A percentile compares a stretch with the other conserved stretches of the same genome.
These are phyloP conservation scores for Mellilla xanthometata DNA, from an alignment of 2,888 invertebrate genomes.

Conservation along the genomic window DNA sequence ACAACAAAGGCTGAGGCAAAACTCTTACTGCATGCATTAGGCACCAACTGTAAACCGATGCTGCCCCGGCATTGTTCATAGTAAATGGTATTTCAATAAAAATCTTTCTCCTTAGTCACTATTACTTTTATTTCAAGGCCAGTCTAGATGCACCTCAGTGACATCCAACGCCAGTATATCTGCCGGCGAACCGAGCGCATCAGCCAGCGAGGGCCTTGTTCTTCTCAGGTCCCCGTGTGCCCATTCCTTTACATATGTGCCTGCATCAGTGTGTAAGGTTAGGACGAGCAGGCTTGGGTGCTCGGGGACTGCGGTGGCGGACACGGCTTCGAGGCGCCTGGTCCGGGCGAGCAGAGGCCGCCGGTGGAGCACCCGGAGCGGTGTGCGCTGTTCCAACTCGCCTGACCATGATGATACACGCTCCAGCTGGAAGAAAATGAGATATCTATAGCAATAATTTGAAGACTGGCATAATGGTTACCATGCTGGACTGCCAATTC, in stretches of 20 bases:
- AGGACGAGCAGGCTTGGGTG: conserved; percentile 83
- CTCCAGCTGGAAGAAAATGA: no score
- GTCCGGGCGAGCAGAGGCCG: conserved; percentile 88
- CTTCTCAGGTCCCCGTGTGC: conserved; percentile 97
- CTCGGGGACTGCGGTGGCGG: conserved; percentile 78
- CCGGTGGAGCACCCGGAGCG: conserved; percentile 94
- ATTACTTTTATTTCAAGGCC: conserved; percentile 80
- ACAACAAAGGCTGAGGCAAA: no score
- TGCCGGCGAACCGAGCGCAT: conserved; percentile 85
- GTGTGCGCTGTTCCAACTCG: conserved; percentile 91
- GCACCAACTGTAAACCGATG: no score
- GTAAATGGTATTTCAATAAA: no score
- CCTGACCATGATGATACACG: conserved; percentile 16
- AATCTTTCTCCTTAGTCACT: no score
- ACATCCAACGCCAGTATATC: conserved; percentile 98
- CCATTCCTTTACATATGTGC: conserved; percentile 98
- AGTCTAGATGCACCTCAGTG: conserved; percentile 87
- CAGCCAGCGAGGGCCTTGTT: conserved; percentile 89
- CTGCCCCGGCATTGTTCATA: no score
- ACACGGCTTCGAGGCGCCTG: conserved; percentile 82
- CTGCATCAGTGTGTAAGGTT: conserved; percentile 91
- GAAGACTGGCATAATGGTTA: no score
- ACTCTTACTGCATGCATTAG: no score
- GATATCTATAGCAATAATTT: no score
- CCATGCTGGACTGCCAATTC: no score